Evolutionary conservation across 2,797 vertebrate species (phyloP), one percentile per base, ranked within the genome.

Genomic region (Rhabdophis nuchalis): DNA sequence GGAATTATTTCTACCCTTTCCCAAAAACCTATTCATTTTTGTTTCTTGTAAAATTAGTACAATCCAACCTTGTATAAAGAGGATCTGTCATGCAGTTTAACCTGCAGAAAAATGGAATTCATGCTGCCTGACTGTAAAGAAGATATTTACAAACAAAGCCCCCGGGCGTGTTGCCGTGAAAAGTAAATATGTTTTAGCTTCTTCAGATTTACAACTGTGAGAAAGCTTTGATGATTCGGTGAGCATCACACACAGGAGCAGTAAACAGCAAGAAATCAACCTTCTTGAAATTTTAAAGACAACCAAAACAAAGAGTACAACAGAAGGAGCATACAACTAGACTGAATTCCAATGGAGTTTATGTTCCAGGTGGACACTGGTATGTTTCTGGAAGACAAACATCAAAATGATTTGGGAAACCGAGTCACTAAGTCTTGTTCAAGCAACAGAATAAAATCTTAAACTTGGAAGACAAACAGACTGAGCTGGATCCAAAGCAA

Each of bases 141-240:
- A 94, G 89, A 54, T 87, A 90, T 36, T 93, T 89, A 87, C 89
- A 93, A 95, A 92, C 85, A 93, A 58, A 86, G 54, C 77, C 93
- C 89, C 93, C 11, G 36, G 93, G 89, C 93, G 92, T 92, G 88
- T 93, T 95, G 85, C 85, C 64, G 14, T 88, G 94, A 90, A 94
- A 96, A 96, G 94, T 91, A 93, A 93, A 96, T 92, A 86, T 85
- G 57, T 92, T 95, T 95, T 91, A 93, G 54, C 86, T 94, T 89
- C 46, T 94, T 91, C 72, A 61, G 94, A 92, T 60, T 93, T 41
- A 52, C 32, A 92, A 94, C 91, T 90, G 52, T 68, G 85, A 93
- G 93, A 87, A 93, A 20, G 41, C 89, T 94, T 95, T 96, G 92
- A 94, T 92, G 86, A 32, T 95, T 88, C 86, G 91, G 90, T 93